A percentile compares a stretch with the other conserved stretches of the same genome.
These are phyloP conservation scores for Rosalia funebris DNA, from an alignment of 2,888 invertebrate species.

Conservation along the genomic window DNA sequence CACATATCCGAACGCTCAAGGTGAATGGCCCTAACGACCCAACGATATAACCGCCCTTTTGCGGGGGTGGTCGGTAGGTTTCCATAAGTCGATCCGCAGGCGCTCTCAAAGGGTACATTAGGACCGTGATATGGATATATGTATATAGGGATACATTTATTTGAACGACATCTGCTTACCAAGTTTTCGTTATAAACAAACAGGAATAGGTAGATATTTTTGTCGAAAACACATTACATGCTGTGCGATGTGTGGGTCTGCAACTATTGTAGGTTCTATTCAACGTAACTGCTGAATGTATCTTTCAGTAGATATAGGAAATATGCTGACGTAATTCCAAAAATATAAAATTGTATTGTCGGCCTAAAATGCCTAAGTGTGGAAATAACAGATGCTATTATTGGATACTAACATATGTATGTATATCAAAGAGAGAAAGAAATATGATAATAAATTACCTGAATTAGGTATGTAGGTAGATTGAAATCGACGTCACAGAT, in stretches of 20 bases:
- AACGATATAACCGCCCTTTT: constrained; percentile 33
- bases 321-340: constrained; percentile 10
- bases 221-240: neutral
- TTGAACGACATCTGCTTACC: constrained; percentile 6
- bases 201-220: constrained; percentile 1
- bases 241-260: neutral
- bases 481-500: no score
- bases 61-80: constrained; percentile 28
- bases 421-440: no score
- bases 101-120: constrained; percentile 9
- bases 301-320: neutral
- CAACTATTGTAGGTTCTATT: neutral
- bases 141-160: no score
- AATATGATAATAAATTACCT: no score
- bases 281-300: neutral
- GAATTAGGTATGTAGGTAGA: no score
- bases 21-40: constrained; percentile 52
- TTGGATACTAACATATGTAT: no score
- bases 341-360: neutral
- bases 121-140: neutral
- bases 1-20: constrained; percentile 49
- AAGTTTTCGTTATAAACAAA: constrained; percentile 1
- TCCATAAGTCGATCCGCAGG: neutral
- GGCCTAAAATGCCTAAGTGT: neutral
- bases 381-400: no score